Evolutionary conservation across 2,888 invertebrate species (phyloP).

Genomic region (Nasonia oneida): DNA sequence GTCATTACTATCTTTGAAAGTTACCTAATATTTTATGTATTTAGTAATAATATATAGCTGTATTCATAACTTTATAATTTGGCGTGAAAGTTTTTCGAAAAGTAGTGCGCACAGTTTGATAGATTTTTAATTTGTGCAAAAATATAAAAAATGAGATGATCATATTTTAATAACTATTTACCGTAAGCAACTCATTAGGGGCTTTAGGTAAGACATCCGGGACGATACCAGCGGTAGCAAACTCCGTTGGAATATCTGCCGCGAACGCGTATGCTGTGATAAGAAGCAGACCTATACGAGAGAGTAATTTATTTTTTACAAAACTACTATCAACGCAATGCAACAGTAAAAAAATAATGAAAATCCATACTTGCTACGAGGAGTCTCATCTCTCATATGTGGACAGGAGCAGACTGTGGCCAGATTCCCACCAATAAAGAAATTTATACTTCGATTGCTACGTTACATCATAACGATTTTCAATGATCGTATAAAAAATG

Average conservation of each 20-base stretch:
- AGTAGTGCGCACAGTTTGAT: too few species aligned
- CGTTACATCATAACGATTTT: constrained; percentile 47
- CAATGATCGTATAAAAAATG: constrained; percentile 31
- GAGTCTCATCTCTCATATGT: constrained; percentile 40
- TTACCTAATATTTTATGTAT: constrained; percentile 37
- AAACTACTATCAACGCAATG: neutral
- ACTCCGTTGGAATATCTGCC: constrained; percentile 48
- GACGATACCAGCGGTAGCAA: constrained; percentile 43
- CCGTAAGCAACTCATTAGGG: constrained; percentile 55
- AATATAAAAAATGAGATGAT: too few species aligned
- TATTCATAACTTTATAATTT: too few species aligned
- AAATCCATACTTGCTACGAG: constrained; percentile 51
- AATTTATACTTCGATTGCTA: constrained; percentile 52
- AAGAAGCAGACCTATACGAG: constrained; percentile 41
- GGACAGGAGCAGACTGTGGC: constrained; percentile 28
- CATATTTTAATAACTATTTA: constrained; percentile 25
- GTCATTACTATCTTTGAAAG: constrained; percentile 53
- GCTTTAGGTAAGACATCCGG: constrained; percentile 52
- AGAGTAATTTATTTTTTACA: neutral
- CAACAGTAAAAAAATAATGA: neutral
- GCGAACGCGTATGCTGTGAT: constrained; percentile 42
- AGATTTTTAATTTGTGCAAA: too few species aligned
- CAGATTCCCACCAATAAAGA: neutral
- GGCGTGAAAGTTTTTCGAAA: too few species aligned
- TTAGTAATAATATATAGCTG: neutral